Base-by-base conservation (phyloP, 2,113 vertebrate genomes). In the Tragelaphus strepsiceros region DNA sequence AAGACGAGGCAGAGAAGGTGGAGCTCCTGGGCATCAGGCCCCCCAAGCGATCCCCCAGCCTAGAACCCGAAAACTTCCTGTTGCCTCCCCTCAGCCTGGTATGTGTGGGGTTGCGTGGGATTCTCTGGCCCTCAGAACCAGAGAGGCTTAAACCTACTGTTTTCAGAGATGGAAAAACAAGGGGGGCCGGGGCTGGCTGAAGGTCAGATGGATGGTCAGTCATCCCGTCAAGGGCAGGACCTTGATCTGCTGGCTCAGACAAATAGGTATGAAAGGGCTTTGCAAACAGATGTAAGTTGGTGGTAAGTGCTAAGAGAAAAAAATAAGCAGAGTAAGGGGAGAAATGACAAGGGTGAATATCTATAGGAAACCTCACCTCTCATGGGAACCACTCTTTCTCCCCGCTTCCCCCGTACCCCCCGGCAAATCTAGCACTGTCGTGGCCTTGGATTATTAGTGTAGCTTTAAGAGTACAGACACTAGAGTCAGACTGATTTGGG, bases 51-150 rank as follows among this genome's bases (percentile, higher is more conserved):
- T 16, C 93, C n/a, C 94, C 97, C 12, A 95, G 80, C 81, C 90
- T 92, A 6, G 97, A 96, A 56, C 78, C 97, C 0, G 97, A 97
- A 26, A 85, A 61, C 58, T 97, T 98, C 49, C 95, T 98, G 93
- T 85, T 98, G 95, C 97, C 98, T 62, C 97, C 98, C 5, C 95
- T 98, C 67, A 98, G 96, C 96, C 97, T 98, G 98, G 98, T 98
- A 98, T 0, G 96, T 97, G 12, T 58, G 16, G 87, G 19, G 24
- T 30, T 32, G 49, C 2, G 1, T 82, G 93, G 78, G 71, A 58
- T 28, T 53, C 49, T 80, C 89, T 24, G n/a, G 35, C 11, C 35
- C 49, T 87, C n/a, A 58, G 88, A 84, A 92, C 13, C 30, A 7
- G 78, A 82, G 6, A 32, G 78, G 64, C 43, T 87, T 89, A 62